Evolutionary conservation across 2,113 vertebrate species (phyloP).

Genomic region (Brienomyrus longianalis): DNA sequence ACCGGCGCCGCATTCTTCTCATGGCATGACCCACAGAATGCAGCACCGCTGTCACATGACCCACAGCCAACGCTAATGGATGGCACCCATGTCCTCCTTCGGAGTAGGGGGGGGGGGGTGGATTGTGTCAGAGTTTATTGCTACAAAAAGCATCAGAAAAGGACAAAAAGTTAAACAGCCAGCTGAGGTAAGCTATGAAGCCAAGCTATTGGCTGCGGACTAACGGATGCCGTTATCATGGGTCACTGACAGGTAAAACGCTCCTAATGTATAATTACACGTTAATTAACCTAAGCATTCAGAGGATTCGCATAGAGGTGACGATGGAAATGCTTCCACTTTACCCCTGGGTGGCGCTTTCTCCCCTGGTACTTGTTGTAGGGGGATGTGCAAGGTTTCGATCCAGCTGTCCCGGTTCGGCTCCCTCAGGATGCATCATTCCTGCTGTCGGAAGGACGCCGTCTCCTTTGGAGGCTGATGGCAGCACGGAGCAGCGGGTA

Average conservation of each 20-base stretch:
- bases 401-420: constrained; percentile 36
- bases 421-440: constrained; percentile 37
- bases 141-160: neutral
- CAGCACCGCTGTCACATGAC: neutral
- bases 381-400: constrained; percentile 38
- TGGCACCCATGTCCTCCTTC: neutral
- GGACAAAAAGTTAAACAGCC: neutral
- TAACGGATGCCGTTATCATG: constrained; percentile 36
- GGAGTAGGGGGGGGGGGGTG: neutral
- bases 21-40: neutral
- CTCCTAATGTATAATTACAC: constrained; percentile 34
- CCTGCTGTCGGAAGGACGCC: constrained; percentile 35
- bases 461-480: constrained; percentile 26
- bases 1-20: neutral
- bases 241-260: constrained; percentile 28
- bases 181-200: neutral
- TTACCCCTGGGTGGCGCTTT: constrained; percentile 23
- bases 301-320: constrained; percentile 20
- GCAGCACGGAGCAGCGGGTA: neutral
- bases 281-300: constrained; percentile 34
- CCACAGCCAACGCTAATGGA: neutral
- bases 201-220: neutral
- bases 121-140: neutral
- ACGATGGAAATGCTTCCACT: neutral
- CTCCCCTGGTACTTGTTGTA: constrained; percentile 42